Base-by-base conservation (phyloP, 2,113 vertebrate species). In the Lipotes vexillifer region DNA sequence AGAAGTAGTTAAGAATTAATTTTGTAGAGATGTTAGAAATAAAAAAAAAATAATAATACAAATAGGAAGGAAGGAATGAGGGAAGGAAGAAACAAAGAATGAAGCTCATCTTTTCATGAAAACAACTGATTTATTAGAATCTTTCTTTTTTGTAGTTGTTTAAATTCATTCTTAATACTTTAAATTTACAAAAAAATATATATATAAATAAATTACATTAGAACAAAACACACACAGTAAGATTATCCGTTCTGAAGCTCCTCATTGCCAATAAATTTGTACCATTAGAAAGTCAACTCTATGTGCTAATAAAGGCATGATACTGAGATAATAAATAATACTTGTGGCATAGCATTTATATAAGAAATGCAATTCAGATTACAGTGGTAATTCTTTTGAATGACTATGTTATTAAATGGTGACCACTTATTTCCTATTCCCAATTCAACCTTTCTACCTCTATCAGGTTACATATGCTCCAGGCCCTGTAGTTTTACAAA, bases 1-100 rank as follows among this genome's bases (percentile, higher is more conserved):
- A 95, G 95, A 97, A 97, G 55, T 83, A 90, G 96, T 38, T 98
- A 49, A 63, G 90, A 92, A 93, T 52, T 86, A 69, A 89, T 33
- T 55, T 98, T 78, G 55, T 8, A 96, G 10, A 93, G 75, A 66
- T n/a, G 97, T 97, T 95, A 96, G 88, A 93, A 57, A 94, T 29
- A 5, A 74, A 86, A 97, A 78, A 78, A 92, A 29, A 46, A 68
- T 17, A 90, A 59, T 66, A 31, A 68, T 59, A 59, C 8, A 65
- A 52, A 65, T 65, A 95, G 74, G 75, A 90, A 44, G 3, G 12
- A 44, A 21, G 11, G 1, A 20, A 13, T 0, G 3, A 25, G 15
- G 2, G 3, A 18, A 8, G 18, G 27, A 41, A 8, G 14, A 49
- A 41, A 27, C 3, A 6, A 66, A 25, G 33, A 38, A 91, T 4